Percentiles rank a stretch among this genome's conserved stretches.
These are phyloP conservation scores for Chromis chromis DNA, from an alignment of 2,797 vertebrate genomes.

Conservation along the genomic window DNA sequence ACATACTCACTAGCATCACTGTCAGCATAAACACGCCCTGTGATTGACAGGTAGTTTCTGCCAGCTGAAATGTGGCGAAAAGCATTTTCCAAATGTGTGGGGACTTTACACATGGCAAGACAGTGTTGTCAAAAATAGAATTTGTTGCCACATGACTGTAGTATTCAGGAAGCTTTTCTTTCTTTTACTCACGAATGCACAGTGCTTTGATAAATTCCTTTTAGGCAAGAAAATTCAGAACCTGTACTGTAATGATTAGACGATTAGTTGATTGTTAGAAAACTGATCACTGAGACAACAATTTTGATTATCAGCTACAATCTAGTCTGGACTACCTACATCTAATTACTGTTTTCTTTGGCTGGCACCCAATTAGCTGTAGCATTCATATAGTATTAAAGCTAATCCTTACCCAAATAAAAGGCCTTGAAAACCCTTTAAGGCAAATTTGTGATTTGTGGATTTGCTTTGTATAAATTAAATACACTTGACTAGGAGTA, in stretches of 20 bases:
- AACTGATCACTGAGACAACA: too few species aligned
- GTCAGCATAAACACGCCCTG: slow-evolving; percentile 6
- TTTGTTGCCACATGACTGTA: slow-evolving; percentile 2
- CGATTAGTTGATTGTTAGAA: background rate
- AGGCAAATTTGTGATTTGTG: background rate
- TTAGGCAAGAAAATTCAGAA: background rate
- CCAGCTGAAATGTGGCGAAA: background rate
- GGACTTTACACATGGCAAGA: slow-evolving; percentile 26
- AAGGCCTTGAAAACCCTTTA: background rate
- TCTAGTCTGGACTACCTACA: background rate
- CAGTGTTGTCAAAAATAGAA: slow-evolving; percentile 3
- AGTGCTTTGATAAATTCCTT: background rate
- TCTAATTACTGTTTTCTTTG: background rate
- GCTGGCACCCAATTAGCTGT: slow-evolving; percentile 5
- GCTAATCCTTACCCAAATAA: too few species aligned
- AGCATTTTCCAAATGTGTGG: slow-evolving; percentile 6
- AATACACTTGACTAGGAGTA: background rate
- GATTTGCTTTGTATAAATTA: background rate
- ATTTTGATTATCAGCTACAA: background rate
- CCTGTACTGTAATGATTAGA: background rate
- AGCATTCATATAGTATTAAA: too few species aligned
- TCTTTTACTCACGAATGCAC: background rate
- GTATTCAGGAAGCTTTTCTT: slow-evolving; percentile 9
- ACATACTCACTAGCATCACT: slow-evolving; percentile 6
- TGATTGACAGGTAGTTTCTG: slow-evolving; percentile 15